Percentiles rank a stretch among this genome's conserved stretches.
Evolutionary conservation across 2,113 vertebrate genomes (phyloP).

Genomic region (Hippocampus comes): DNA sequence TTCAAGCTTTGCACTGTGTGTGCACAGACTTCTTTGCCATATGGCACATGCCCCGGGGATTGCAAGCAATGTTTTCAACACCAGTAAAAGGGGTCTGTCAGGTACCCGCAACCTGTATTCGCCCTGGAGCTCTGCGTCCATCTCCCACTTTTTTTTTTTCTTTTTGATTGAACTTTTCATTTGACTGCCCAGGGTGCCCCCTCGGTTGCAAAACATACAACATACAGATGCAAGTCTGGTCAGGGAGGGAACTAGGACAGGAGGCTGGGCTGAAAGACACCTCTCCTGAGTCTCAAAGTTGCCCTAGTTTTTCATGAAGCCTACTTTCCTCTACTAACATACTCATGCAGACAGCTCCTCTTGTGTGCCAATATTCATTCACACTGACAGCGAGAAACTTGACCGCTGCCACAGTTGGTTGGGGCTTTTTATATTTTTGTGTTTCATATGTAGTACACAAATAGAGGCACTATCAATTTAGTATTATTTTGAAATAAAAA

Average conservation of each 20-base stretch:
- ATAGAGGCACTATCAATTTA: neutral
- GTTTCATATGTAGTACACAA: conserved; percentile 4
- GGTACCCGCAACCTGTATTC: conserved; percentile 47
- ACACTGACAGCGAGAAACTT: conserved; percentile 36
- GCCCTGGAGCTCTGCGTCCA: conserved; percentile 56
- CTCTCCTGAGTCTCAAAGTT: conserved; percentile 59
- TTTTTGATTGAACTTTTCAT: conserved; percentile 43
- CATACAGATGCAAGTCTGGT: conserved; percentile 54
- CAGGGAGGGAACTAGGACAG: conserved; percentile 64
- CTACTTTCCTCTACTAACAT: conserved; percentile 58
- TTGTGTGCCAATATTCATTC: conserved; percentile 39
- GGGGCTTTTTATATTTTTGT: conserved; percentile 8
- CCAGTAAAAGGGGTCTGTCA: conserved; percentile 49
- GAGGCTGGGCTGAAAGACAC: conserved; percentile 61
- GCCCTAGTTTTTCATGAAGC: conserved; percentile 64
- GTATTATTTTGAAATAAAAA: neutral
- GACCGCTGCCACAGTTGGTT: conserved; percentile 24
- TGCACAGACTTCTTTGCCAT: conserved; percentile 60
- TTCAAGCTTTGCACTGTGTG: conserved; percentile 43
- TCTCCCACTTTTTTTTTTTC: conserved; percentile 30
- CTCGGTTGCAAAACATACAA: conserved; percentile 34
- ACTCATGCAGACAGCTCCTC: conserved; percentile 46
- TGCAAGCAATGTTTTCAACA: conserved; percentile 38
- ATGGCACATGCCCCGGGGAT: conserved; percentile 44
- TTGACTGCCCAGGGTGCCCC: conserved; percentile 47